phyloP scores from a whole-genome alignment of 2,113 vertebrate genomes.

The Triplophysa rosa region DNA sequence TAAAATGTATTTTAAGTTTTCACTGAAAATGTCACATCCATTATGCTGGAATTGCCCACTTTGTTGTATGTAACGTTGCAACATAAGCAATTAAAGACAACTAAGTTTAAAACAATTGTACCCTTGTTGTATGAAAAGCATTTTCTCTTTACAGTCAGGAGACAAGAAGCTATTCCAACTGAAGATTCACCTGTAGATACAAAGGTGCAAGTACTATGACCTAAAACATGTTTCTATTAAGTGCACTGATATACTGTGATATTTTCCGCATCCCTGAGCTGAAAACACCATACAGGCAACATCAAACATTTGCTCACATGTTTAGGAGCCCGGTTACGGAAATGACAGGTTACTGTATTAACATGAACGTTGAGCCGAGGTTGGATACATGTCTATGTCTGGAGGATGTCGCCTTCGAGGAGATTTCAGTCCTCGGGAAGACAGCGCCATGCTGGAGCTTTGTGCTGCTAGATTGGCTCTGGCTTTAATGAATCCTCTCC shows the following conservation, averaged over 20 bases:
- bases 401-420: slow-evolving; percentile 39
- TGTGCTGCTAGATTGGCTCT: slow-evolving; percentile 65
- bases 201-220: not conserved
- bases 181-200: too few relatives aligned
- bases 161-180: too few relatives aligned
- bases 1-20: too few relatives aligned
- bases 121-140: too few relatives aligned
- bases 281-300: not conserved
- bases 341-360: slow-evolving; percentile 16
- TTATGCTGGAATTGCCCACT: too few relatives aligned
- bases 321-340: not conserved
- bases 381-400: not conserved
- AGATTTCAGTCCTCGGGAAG: slow-evolving; percentile 34
- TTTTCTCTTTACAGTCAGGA: not conserved
- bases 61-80: too few relatives aligned
- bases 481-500: slow-evolving; percentile 74
- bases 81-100: too few relatives aligned
- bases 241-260: not conserved
- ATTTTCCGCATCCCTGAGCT: not conserved
- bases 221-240: not conserved
- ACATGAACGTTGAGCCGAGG: not conserved
- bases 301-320: not conserved
- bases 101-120: too few relatives aligned
- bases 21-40: too few relatives aligned
- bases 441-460: slow-evolving; percentile 55